Evolutionary conservation across 2,888 invertebrate species (phyloP).

Genomic region (Pristionchus arcanus): DNA sequence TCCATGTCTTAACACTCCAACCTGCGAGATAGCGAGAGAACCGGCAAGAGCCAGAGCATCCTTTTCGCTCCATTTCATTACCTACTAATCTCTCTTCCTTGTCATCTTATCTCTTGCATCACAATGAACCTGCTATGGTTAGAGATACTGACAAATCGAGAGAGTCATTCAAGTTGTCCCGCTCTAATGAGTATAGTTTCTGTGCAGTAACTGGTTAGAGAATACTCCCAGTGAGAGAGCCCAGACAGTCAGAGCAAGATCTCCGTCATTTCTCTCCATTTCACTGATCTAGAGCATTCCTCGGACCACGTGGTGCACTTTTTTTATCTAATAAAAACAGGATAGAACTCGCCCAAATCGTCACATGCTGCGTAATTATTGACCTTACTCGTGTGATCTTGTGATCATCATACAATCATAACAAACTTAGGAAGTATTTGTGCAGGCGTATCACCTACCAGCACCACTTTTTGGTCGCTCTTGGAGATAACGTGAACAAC

Average conservation of each 20-base stretch:
- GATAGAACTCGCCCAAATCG: conserved; percentile 5
- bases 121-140: not conserved
- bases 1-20: not conserved
- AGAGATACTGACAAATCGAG: not conserved
- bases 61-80: not conserved
- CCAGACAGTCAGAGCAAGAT: not conserved
- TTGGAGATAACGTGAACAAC: not conserved
- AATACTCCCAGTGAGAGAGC: not conserved
- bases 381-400: not conserved
- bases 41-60: not conserved
- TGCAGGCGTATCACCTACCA: not conserved
- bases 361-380: conserved; percentile 1
- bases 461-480: not conserved
- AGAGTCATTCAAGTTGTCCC: not conserved
- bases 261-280: conserved; percentile 6
- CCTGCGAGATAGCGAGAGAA: not conserved
- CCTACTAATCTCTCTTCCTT: conserved; percentile 28
- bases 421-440: not conserved
- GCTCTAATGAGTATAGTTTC: conserved; percentile 18
- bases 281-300: conserved; percentile 43
- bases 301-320: conserved; percentile 12
- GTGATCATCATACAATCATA: not conserved
- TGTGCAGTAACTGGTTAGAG: not conserved
- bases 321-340: conserved; percentile 13
- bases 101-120: conserved; percentile 24